Conservation (phyloP, 2,113 vertebrate genomes). For the Laterallus jamaicensis region DNA sequence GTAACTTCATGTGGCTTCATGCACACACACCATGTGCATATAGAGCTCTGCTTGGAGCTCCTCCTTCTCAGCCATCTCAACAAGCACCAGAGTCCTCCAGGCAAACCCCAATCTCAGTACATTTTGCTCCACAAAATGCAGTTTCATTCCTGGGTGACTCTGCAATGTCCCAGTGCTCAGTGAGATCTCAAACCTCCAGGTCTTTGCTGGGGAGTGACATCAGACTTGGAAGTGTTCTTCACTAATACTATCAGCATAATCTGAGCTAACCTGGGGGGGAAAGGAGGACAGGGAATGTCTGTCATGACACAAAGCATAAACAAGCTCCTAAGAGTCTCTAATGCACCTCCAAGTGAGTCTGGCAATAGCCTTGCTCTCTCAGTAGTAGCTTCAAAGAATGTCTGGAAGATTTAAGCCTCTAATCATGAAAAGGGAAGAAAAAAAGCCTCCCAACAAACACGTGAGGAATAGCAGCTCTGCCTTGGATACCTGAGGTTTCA, state of each 20-base stretch:
- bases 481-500: neutral
- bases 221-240: conserved; percentile 37
- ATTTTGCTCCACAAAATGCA: neutral
- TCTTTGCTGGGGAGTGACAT: conserved; percentile 20
- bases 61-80: neutral
- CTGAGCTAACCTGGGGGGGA: neutral
- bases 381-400: neutral
- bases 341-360: neutral
- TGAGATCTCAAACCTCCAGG: neutral
- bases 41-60: neutral
- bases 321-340: neutral
- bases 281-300: conserved; percentile 1
- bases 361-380: neutral
- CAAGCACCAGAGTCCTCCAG: neutral
- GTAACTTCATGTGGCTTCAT: neutral
- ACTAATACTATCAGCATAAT: conserved; percentile 40
- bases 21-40: rapidly evolving
- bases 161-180: neutral
- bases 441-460: neutral
- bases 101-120: neutral
- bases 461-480: neutral
- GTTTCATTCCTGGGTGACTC: conserved; percentile 8
- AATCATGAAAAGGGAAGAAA: neutral
- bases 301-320: neutral
- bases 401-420: neutral